Evolutionary conservation across 2,888 invertebrate genomes (phyloP), one percentile per base, ranked within the genome.

Genomic region (Isotomurus palustris): DNA sequence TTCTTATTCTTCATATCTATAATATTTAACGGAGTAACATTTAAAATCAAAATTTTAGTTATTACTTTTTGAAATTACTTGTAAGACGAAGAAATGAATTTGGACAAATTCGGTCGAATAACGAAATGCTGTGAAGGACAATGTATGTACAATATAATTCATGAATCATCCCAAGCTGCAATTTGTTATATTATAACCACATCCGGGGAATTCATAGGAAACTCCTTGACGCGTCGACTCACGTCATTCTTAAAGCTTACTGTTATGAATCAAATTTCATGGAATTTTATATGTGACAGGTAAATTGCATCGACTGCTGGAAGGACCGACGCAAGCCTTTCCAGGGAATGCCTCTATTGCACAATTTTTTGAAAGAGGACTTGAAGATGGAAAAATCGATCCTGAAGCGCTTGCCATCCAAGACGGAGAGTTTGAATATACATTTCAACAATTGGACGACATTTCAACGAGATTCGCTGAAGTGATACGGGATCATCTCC

Each of bases 321-420:
- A 60, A 53, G 63, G 63, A 17, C 14, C 38, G 1, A 25, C 47
- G n/a, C 35, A 53, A 28, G 22, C 55, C 2, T 64, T 64, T 32
- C 63, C 63, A 0, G 63, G 60, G 24, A 55, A 58, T 25, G 56
- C 60, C 1, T 56, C 60, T 6, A 25, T 64, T 2, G 27, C 51
- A 1, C 60, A 61, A 28, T 64, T 24, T 28, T 64, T 58, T n/a
- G 25, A 45, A 3, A 49, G 17, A 10, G 60, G 60, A 2, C 51
- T 64, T 17, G 6, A 28, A 1, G 51, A 54, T 28, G 28, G 43
- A 1, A 40, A 58, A 27, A 64, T 64, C 21, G 12, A 21, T 6
- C 53, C 40, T 2, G 56, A 58, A 2, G 43, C 29, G 17, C 27
- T 52, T 6, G 64, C 60, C 3, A 12, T 64, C 14, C 44, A 60